Percentiles rank a stretch among this genome's conserved stretches.
Evolutionary conservation across 2,797 vertebrate species (phyloP).

Genomic region (Chromis chromis): DNA sequence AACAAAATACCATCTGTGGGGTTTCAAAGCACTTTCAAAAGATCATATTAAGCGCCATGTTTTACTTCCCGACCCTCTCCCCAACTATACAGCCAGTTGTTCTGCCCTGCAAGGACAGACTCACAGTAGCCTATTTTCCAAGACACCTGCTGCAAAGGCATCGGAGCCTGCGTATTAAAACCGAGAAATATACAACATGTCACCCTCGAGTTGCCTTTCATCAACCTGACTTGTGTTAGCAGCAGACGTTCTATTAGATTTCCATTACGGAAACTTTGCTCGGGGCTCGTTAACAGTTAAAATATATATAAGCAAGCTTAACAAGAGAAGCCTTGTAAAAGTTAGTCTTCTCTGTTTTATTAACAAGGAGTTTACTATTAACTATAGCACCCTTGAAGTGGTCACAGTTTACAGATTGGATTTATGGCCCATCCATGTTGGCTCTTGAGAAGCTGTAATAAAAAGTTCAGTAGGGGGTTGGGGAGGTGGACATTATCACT

Average conservation of each 20-base stretch:
- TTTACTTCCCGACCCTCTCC: constrained; percentile 2
- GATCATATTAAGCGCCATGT: constrained; percentile 1
- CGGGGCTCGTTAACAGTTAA: constrained; percentile 51
- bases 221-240: constrained; percentile 3
- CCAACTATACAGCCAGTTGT: background rate
- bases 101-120: background rate
- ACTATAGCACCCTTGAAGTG: constrained; percentile 70
- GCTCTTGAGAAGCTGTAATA: constrained; percentile 47
- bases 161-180: background rate
- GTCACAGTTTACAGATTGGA: constrained; percentile 62
- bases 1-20: background rate
- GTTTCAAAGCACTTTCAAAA: background rate
- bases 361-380: constrained; percentile 76
- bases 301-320: constrained; percentile 50
- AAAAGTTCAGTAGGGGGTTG: constrained; percentile 39
- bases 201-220: constrained; percentile 16
- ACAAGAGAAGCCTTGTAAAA: constrained; percentile 63
- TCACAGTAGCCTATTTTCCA: background rate
- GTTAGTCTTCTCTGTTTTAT: constrained; percentile 62
- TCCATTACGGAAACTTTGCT: constrained; percentile 71
- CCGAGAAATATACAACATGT: background rate
- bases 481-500: constrained; percentile 14
- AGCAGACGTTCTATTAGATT: constrained; percentile 48
- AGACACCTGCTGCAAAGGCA: constrained; percentile 57
- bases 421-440: constrained; percentile 69